Conservation (phyloP, 1,140 invertebrate species). For the Paraescarpia echinospica region DNA sequence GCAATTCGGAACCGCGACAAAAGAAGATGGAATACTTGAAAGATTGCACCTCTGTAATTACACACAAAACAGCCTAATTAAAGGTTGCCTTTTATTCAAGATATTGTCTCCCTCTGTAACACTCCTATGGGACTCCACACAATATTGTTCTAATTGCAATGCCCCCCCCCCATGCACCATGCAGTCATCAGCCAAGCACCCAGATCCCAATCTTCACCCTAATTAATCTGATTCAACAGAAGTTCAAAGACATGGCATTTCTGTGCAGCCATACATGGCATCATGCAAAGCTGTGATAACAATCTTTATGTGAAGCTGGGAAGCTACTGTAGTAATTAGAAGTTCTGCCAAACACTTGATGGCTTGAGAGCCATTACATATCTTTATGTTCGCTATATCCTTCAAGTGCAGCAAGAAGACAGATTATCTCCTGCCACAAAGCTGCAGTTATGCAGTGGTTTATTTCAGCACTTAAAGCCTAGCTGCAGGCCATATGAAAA, state of each 20-base stretch:
- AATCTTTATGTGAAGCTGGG: not conserved
- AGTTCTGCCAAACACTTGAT: not conserved
- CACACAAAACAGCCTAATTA: not conserved
- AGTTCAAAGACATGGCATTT: not conserved
- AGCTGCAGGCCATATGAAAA: not conserved
- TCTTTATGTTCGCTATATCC: not conserved
- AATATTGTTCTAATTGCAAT: not conserved
- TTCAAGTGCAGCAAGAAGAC: not conserved
- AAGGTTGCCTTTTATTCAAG: not conserved
- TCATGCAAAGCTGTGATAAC: conserved; percentile 5
- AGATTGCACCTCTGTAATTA: not conserved
- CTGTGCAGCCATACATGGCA: not conserved
- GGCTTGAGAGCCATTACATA: not conserved
- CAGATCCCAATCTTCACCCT: not conserved
- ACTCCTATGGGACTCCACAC: not conserved
- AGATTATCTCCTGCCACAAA: not conserved
- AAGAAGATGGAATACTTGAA: not conserved
- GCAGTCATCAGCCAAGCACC: not conserved
- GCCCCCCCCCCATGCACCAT: not conserved
- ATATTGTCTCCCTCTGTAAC: not conserved
- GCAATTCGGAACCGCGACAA: not conserved
- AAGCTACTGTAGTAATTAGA: not conserved
- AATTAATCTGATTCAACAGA: not conserved
- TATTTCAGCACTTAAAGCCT: not conserved
- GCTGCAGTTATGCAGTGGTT: not conserved